Conservation (phyloP, 1,140 invertebrate species). For the Macrosteles quadrilineatus region DNA sequence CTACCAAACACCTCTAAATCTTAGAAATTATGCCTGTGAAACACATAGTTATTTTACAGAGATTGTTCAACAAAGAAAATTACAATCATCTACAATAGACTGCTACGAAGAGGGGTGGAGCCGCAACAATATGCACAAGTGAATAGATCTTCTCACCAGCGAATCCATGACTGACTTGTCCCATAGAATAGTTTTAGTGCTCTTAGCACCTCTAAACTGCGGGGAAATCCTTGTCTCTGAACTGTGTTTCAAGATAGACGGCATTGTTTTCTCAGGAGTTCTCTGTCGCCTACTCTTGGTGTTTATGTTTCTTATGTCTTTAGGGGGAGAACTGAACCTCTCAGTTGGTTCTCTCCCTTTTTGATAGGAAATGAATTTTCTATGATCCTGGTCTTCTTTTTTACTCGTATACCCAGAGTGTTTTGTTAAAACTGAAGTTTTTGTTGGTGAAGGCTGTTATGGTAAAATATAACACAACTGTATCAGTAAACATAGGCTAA, state of each 20-base stretch:
- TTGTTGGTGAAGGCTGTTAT: background rate
- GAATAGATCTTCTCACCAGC: too few species aligned
- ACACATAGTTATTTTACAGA: too few species aligned
- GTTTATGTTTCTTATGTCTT: background rate
- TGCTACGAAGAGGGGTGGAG: too few species aligned
- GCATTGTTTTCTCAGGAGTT: conserved; percentile 9
- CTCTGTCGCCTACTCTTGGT: background rate
- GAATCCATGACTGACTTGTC: background rate
- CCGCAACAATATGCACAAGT: background rate
- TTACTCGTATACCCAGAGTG: background rate
- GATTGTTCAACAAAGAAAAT: too few species aligned
- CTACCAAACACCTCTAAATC: too few species aligned
- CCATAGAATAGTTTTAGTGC: background rate
- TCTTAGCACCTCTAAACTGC: background rate
- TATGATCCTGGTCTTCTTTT: background rate
- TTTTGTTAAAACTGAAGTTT: conserved; percentile 6
- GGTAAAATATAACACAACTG: too few species aligned
- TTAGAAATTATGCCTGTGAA: too few species aligned
- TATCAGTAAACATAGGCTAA: too few species aligned
- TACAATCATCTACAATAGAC: too few species aligned
- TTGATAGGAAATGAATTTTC: conserved; percentile 7
- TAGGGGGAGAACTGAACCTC: background rate
- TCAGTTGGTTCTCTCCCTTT: background rate
- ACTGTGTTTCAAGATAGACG: conserved; percentile 19
- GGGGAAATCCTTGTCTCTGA: conserved; percentile 6